Base-by-base conservation (phyloP, 2,797 vertebrate species). In the Xenopus petersii region DNA sequence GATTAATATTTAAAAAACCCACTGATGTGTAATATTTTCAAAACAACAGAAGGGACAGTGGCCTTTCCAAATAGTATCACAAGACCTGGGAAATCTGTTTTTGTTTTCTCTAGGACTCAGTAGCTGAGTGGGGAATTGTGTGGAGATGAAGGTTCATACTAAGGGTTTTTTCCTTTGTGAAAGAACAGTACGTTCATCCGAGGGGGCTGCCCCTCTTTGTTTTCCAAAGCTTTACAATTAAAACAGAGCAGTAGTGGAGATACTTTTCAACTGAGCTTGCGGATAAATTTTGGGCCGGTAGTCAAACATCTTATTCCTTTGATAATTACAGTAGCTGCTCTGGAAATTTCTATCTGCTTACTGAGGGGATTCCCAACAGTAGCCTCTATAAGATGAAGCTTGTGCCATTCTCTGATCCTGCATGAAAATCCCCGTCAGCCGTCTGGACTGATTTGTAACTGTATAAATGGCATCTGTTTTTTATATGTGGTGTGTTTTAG, bases 391-490 rank as follows among this genome's bases (percentile, higher is more conserved):
- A 67, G 74, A 69, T 81, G 79, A 71, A 82, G 68, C 76, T 67
- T 0, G 10, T 78, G 72, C 75, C 82, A 82, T 80, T 66, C 78
- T 64, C 75, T 79, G 36, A n/a, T 63, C 81, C 75, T 75, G 67
- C 36, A 81, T 21, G 75, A 77, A 75, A 84, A 84, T 70, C 82
- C 80, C 77, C 47, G 47, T 80, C 81, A 74, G 75, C 80, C 78
- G 84, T 83, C 84, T 80, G 79, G 81, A 81, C 75, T 78, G 85
- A 84, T 87, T 83, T 86, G 85, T 74, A 85, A 70, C 81, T 24
- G 26, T 70, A 68, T 65, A 80, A 72, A 15, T 65, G 82, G 84
- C 87, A 86, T 86, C 85, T 88, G 87, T 80, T 86, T 87, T 83
- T 86, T 84, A 81, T 85, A 82, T 81, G 82, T 80, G 66, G 67